Evolutionary conservation across 2,888 invertebrate genomes (phyloP), one percentile per base, ranked within the genome.

Genomic region (Meiosimyza platycephala): DNA sequence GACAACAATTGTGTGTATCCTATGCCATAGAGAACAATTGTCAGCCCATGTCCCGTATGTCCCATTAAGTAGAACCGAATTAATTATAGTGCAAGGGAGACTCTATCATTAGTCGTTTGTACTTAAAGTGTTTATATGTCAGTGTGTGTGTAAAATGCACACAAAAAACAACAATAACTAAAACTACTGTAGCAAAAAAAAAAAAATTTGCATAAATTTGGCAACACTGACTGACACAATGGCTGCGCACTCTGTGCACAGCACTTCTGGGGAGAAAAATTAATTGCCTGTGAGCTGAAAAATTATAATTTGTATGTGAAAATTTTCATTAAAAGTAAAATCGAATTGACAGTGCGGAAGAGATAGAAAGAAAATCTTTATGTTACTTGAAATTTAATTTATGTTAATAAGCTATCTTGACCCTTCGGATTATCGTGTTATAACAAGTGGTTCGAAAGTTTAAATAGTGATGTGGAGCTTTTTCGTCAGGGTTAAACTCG

Each of bases 51-150:
- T 62, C 60, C 60, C 60, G 60, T 40, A 62, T 62, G 60, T 62
- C 60, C 60, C 60, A 62, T 62, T 62, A 62, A 33, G 33, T 62
- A 62, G 60, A 62, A 62, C 60, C 60, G 60, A 62, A 62, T 33
- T 62, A 62, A 62, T 62, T 62, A 62, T 62, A 47, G 60, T 62
- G 60, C 60, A 62, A 62, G 15, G 60, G 60, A 62, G 60, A 62
- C 60, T 40, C n/a, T 33, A 13, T 40, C 60, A n/a, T 40, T 40
- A 40, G 40, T 9, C 40, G 40, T 40, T 40, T 9, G 40, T 40
- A 28, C 28, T 4, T 28, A 28, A 28, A 28, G 28, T n/a, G 60
- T 11, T 40, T 33, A 6, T 40, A 47, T 28, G 60, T 40, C 40
- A 40, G 40, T 40, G 40, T 40, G 2, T 7, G 9, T 2, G 4